Percentiles rank a stretch among this genome's conserved stretches.
phyloP scores from a whole-genome alignment of 2,113 vertebrate species.

The Gallinago paraguaiae region DNA sequence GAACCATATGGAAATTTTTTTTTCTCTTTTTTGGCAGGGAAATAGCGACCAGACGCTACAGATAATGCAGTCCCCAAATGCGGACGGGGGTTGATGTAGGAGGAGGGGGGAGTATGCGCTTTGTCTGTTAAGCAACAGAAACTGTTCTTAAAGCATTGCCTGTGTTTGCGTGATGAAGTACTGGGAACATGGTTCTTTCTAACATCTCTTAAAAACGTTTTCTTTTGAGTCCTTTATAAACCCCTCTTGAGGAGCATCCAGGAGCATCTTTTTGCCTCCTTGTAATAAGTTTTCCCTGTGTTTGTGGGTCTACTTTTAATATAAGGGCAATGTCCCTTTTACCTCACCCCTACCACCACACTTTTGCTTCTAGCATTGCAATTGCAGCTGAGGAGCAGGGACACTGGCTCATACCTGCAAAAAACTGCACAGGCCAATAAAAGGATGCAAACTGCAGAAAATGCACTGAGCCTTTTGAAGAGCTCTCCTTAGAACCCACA shows the following conservation, averaged over 20 bases:
- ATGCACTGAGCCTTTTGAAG: neutral
- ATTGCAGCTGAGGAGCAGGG: neutral
- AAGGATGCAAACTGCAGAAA: neutral
- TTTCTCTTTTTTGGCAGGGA: neutral
- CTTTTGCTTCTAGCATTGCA: neutral
- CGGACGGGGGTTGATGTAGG: neutral
- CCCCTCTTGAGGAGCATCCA: neutral
- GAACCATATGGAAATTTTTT: constrained; percentile 51
- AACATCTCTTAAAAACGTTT: neutral
- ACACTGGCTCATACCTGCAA: neutral
- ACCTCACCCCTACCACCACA: neutral
- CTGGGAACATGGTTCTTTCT: neutral
- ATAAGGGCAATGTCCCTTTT: neutral
- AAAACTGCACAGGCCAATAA: fast-evolving
- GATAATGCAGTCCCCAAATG: constrained; percentile 12
- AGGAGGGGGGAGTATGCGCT: neutral
- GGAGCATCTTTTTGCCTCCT: neutral
- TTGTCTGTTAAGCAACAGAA: constrained; percentile 23
- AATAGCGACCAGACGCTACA: neutral
- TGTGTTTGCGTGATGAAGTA: neutral
- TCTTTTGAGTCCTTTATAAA: neutral
- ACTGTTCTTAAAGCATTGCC: neutral
- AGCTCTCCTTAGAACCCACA: neutral
- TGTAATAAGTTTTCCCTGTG: neutral
- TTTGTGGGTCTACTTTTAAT: neutral